Evolutionary conservation across 2,888 invertebrate genomes (phyloP).

Genomic region (Sympetrum striolatum): DNA sequence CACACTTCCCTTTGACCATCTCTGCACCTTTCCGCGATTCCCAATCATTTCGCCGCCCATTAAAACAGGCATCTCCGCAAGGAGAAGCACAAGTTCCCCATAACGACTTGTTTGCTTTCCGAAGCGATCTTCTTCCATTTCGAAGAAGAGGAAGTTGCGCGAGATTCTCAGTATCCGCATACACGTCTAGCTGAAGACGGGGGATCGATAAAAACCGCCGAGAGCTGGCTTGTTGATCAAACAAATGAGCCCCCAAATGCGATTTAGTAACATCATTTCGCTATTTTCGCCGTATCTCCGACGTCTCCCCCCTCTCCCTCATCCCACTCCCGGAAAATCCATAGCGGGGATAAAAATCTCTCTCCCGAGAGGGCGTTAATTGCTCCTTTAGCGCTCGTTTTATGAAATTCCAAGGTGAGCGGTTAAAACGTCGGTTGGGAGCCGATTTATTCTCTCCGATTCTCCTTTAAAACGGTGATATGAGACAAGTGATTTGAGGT

Average conservation of each 20-base stretch:
- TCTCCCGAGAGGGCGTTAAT: background rate
- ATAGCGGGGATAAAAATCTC: background rate
- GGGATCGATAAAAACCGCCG: background rate
- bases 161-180: background rate
- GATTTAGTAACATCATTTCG: background rate
- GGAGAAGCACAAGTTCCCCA: too few relatives aligned
- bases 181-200: background rate
- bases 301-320: background rate
- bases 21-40: too few relatives aligned
- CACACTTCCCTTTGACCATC: too few relatives aligned
- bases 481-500: too few relatives aligned
- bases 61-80: too few relatives aligned
- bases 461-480: background rate
- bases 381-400: background rate
- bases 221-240: background rate
- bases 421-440: background rate
- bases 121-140: background rate
- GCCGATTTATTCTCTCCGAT: background rate
- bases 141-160: background rate
- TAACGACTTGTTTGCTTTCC: background rate
- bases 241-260: background rate
- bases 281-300: background rate
- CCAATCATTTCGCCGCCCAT: too few relatives aligned
- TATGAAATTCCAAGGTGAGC: background rate
- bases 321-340: background rate